Conservation (phyloP, 2,113 vertebrate genomes). For the Callopanchax toddi region DNA sequence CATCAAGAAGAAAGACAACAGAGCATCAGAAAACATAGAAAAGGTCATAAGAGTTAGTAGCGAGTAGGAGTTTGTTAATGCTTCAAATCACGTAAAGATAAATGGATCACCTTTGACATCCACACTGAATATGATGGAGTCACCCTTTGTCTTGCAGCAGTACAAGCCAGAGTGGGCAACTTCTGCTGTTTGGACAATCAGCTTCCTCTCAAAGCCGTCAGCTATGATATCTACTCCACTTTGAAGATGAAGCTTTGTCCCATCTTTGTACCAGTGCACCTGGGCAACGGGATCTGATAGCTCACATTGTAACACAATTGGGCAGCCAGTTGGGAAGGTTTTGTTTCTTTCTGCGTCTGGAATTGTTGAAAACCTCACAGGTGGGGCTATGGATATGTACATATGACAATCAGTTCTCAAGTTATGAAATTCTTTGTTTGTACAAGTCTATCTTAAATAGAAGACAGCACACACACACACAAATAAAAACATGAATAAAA, state of each 20-base stretch:
- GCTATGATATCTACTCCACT: slow-evolving; percentile 71
- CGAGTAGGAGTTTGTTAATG: slow-evolving; percentile 47
- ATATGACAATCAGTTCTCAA: slow-evolving; percentile 47
- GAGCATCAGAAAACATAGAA: slow-evolving; percentile 39
- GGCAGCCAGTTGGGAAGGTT: slow-evolving; percentile 64
- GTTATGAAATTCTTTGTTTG: slow-evolving; percentile 15
- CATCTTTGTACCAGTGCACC: slow-evolving; percentile 83
- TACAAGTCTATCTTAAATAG: slow-evolving; percentile 20
- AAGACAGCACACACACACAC: background rate
- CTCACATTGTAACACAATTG: slow-evolving; percentile 79
- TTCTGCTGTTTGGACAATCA: slow-evolving; percentile 75
- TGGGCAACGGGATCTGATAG: slow-evolving; percentile 77
- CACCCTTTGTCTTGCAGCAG: slow-evolving; percentile 81
- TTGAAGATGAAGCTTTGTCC: slow-evolving; percentile 73
- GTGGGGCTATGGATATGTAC: slow-evolving; percentile 77
- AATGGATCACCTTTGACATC: slow-evolving; percentile 81
- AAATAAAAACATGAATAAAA: background rate
- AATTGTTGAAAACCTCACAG: slow-evolving; percentile 80
- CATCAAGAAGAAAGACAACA: slow-evolving; percentile 40
- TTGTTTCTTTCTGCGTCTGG: slow-evolving; percentile 77
- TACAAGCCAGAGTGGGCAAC: slow-evolving; percentile 80
- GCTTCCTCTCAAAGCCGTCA: slow-evolving; percentile 61
- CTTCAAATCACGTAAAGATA: slow-evolving; percentile 34
- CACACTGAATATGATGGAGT: slow-evolving; percentile 78
- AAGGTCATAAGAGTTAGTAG: slow-evolving; percentile 49